Conservation (phyloP, 2,888 invertebrate species). For the Drosophila anceps region DNA sequence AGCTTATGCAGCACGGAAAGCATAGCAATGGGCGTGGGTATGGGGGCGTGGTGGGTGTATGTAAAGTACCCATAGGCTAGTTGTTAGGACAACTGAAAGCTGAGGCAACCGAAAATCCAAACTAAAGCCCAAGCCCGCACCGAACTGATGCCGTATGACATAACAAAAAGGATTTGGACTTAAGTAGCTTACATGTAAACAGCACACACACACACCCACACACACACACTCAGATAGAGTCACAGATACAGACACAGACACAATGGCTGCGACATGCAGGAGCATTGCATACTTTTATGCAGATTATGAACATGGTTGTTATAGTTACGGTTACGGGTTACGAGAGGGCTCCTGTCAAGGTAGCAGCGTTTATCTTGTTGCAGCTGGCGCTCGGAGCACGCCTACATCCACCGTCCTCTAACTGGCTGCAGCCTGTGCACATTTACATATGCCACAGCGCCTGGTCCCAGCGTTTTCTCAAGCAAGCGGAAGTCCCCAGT, state of each 20-base stretch:
- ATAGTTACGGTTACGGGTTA: slow-evolving; percentile 41
- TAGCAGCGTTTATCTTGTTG: slow-evolving; percentile 41
- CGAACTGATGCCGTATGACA: slow-evolving; percentile 64
- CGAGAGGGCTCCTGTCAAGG: slow-evolving; percentile 36
- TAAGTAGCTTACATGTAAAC: slow-evolving; percentile 76
- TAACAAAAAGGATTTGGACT: slow-evolving; percentile 75
- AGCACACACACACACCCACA: slow-evolving; percentile 35
- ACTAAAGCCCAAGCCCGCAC: slow-evolving; percentile 25
- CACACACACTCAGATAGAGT: not conserved
- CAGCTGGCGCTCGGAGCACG: slow-evolving; percentile 57
- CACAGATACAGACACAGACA: slow-evolving; percentile 1
- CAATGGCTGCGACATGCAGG: slow-evolving; percentile 27
- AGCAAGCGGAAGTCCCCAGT: slow-evolving; percentile 18
- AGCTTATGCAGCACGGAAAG: slow-evolving; percentile 1
- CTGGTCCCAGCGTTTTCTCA: slow-evolving; percentile 10
- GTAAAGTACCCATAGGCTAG: slow-evolving; percentile 65
- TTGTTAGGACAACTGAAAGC: slow-evolving; percentile 56
- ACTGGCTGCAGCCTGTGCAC: slow-evolving; percentile 9
- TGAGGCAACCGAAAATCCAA: slow-evolving; percentile 30
- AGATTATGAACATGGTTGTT: slow-evolving; percentile 68
- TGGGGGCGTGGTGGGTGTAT: slow-evolving; percentile 14
- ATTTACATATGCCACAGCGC: slow-evolving; percentile 56
- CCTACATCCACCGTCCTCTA: not conserved
- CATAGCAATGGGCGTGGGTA: no score
- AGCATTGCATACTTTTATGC: slow-evolving; percentile 72